A percentile compares a stretch with the other conserved stretches of the same genome.
Evolutionary conservation across 2,888 invertebrate species (phyloP).

Genomic region (Ormyrus nitidulus): DNA sequence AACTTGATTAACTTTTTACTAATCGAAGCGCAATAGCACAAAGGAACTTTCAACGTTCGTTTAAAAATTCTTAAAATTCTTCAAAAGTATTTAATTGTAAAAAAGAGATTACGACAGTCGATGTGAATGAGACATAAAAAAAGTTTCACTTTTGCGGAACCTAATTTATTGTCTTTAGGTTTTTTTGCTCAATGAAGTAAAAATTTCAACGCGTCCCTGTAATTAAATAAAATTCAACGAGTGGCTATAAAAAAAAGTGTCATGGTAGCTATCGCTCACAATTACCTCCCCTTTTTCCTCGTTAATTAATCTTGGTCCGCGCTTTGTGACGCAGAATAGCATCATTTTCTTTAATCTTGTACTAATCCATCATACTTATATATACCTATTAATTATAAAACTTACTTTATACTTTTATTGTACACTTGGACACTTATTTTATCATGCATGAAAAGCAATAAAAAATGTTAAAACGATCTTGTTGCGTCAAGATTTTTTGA

Average conservation of each 20-base stretch:
- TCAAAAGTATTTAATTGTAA: constrained; percentile 24
- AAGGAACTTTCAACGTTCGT: constrained; percentile 51
- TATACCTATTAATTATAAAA: constrained; percentile 54
- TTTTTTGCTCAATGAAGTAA: constrained; percentile 11
- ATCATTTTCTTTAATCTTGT: constrained; percentile 53
- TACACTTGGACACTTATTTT: constrained; percentile 56
- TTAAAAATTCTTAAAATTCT: constrained; percentile 23
- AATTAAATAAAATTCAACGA: constrained; percentile 38
- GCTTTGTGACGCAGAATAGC: constrained; percentile 51
- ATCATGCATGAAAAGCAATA: constrained; percentile 46
- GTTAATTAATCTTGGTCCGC: constrained; percentile 54
- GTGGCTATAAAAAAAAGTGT: constrained; percentile 43
- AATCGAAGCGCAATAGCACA: constrained; percentile 11
- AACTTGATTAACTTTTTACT: no score
- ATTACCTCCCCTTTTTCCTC: constrained; percentile 37
- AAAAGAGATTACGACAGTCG: constrained; percentile 36
- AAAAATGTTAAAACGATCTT: constrained; percentile 34
- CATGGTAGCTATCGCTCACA: constrained; percentile 36
- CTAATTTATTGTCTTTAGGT: constrained; percentile 53
- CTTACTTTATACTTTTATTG: constrained; percentile 55
- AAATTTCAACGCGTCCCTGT: constrained; percentile 41
- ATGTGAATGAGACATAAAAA: constrained; percentile 33
- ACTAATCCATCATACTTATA: constrained; percentile 53
- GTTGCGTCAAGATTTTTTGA: constrained; percentile 42
- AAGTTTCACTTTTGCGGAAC: constrained; percentile 28